A percentile compares a stretch with the other conserved stretches of the same genome.
Conservation (phyloP, 2,888 invertebrate genomes). For the Nebria salina region DNA sequence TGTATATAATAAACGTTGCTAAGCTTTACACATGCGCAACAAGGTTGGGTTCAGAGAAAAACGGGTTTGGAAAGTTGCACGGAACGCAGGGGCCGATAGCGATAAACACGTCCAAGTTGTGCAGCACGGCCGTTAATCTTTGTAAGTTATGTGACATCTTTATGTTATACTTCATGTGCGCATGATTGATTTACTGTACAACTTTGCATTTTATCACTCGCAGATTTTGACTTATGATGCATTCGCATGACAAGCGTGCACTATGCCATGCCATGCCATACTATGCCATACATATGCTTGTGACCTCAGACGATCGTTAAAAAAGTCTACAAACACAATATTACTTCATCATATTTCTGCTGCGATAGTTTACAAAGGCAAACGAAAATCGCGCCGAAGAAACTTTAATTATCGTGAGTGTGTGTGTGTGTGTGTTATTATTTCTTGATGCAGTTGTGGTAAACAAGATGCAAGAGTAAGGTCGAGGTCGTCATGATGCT, state of each 20-base stretch:
- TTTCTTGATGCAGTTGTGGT: background rate
- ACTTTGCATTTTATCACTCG: conserved; percentile 52
- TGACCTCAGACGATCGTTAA: conserved; percentile 33
- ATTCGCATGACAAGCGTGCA: conserved; percentile 46
- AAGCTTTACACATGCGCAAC: conserved; percentile 12
- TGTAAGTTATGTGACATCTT: conserved; percentile 55
- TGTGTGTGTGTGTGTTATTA: background rate
- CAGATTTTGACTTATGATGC: conserved; percentile 47
- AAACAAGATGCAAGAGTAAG: background rate
- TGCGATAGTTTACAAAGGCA: too few relatives aligned
- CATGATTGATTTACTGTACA: conserved; percentile 55
- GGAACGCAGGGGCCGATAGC: conserved; percentile 39
- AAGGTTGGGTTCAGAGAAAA: conserved; percentile 13
- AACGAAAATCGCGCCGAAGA: too few relatives aligned
- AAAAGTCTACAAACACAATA: conserved; percentile 15
- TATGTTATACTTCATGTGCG: conserved; percentile 55
- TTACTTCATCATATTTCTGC: too few relatives aligned
- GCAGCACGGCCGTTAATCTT: conserved; percentile 54
- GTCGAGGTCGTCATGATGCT: background rate
- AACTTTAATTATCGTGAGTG: too few relatives aligned
- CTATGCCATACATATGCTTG: conserved; percentile 4
- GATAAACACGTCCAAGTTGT: conserved; percentile 53
- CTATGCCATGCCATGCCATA: conserved; percentile 2
- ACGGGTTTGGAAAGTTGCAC: conserved; percentile 45
- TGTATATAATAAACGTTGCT: background rate